These are phyloP conservation scores for Podarcis muralis DNA, from an alignment of 2,113 vertebrate species.

Conservation along the genomic window DNA sequence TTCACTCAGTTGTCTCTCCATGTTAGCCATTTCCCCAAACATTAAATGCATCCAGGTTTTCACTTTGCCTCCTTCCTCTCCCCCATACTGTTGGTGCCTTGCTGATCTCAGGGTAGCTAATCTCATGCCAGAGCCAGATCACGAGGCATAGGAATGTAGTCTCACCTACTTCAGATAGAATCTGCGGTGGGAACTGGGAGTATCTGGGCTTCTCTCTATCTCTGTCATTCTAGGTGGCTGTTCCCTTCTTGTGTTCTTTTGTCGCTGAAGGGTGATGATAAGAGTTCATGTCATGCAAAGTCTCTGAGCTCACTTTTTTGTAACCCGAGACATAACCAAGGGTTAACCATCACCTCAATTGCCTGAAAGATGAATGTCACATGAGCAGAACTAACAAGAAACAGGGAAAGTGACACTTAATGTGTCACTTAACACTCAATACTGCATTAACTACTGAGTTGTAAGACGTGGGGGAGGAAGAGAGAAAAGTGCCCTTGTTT, in stretches of 20 bases:
- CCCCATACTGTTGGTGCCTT: background rate
- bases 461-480: background rate
- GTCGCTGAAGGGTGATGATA: constrained; percentile 30
- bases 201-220: background rate
- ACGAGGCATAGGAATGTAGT: constrained; percentile 6
- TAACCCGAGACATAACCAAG: constrained; percentile 39
- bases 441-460: background rate
- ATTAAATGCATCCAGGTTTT: background rate
- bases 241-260: constrained; percentile 10
- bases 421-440: constrained; percentile 22
- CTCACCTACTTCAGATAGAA: constrained; percentile 42
- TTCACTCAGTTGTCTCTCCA: background rate
- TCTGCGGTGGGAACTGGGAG: background rate
- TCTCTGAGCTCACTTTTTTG: constrained; percentile 32
- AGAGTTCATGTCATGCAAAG: background rate
- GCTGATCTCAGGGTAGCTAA: background rate
- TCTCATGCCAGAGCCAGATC: rapidly evolving
- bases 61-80: background rate
- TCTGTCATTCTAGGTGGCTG: rapidly evolving
- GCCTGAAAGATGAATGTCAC: background rate
- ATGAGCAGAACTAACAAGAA: constrained; percentile 26
- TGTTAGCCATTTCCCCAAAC: background rate
- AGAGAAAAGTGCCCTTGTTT: background rate
- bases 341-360: constrained; percentile 9
- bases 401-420: background rate